A percentile compares a stretch with the other conserved stretches of the same genome.
Evolutionary conservation across 2,113 vertebrate species (phyloP).

Genomic region (Phodopus roborovskii): DNA sequence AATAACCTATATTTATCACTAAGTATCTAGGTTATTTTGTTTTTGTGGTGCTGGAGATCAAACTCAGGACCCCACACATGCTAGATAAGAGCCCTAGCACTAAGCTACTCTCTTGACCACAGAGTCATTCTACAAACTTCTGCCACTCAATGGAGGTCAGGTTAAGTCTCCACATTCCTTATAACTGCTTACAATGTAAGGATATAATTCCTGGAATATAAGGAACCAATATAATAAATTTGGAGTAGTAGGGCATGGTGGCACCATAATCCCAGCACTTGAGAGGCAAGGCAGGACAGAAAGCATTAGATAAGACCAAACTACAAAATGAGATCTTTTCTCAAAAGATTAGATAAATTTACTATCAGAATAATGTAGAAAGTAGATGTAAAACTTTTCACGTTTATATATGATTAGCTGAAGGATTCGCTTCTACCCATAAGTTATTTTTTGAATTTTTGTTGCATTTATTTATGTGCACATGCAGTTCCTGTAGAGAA

Average conservation of each 20-base stretch:
- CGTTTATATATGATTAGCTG: background rate
- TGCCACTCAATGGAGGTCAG: background rate
- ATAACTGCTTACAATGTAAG: background rate
- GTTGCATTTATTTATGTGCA: background rate
- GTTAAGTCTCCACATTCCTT: background rate
- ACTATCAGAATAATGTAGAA: constrained; percentile 27
- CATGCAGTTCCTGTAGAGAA: background rate
- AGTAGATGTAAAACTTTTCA: constrained; percentile 28
- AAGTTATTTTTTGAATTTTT: background rate
- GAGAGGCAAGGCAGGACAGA: background rate
- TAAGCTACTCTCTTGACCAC: background rate
- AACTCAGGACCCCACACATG: background rate
- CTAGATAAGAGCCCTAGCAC: background rate
- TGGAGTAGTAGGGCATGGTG: background rate
- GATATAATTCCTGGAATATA: background rate
- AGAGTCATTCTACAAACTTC: background rate
- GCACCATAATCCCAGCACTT: background rate
- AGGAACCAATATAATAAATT: constrained; percentile 12
- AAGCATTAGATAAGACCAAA: background rate
- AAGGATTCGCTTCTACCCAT: background rate
- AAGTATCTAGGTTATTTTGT: background rate
- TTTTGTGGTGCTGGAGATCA: background rate
- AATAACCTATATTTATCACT: background rate
- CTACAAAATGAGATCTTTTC: background rate
- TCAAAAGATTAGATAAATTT: background rate